These are phyloP conservation scores for Malurus alboscapulatus DNA, from an alignment of 2,113 vertebrate species.

Conservation along the genomic window DNA sequence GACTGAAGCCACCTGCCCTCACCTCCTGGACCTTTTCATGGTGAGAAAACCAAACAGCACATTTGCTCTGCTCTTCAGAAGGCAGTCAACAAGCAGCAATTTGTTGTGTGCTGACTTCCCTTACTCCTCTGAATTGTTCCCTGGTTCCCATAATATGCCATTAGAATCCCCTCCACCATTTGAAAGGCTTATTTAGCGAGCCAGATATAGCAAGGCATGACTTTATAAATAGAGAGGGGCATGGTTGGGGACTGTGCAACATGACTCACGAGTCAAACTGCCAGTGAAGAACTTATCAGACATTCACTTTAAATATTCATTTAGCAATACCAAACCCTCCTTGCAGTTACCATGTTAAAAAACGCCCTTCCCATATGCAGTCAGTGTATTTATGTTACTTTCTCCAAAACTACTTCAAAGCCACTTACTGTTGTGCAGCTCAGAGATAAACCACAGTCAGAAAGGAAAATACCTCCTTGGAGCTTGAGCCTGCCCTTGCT, in stretches of 20 bases:
- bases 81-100: neutral
- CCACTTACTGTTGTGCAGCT: neutral
- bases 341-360: neutral
- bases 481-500: neutral
- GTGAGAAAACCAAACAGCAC: neutral
- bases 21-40: fast-evolving
- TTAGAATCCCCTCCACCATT: conserved; percentile 11
- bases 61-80: neutral
- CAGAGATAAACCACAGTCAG: neutral
- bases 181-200: conserved; percentile 51
- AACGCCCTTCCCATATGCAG: neutral
- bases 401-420: neutral
- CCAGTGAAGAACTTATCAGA: conserved; percentile 20
- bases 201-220: conserved; percentile 63
- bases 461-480: neutral
- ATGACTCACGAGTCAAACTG: conserved; percentile 61
- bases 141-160: neutral
- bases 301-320: conserved; percentile 53
- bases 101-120: neutral
- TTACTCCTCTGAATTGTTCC: neutral
- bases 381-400: neutral
- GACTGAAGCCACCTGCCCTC: fast-evolving
- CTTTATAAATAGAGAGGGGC: conserved; percentile 74
- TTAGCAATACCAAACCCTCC: neutral
- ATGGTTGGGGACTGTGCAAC: conserved; percentile 45